A percentile compares a stretch with the other conserved stretches of the same genome.
These are phyloP conservation scores for Drosophila malerkotliana DNA, from an alignment of 1,140 invertebrate species.

Conservation along the genomic window DNA sequence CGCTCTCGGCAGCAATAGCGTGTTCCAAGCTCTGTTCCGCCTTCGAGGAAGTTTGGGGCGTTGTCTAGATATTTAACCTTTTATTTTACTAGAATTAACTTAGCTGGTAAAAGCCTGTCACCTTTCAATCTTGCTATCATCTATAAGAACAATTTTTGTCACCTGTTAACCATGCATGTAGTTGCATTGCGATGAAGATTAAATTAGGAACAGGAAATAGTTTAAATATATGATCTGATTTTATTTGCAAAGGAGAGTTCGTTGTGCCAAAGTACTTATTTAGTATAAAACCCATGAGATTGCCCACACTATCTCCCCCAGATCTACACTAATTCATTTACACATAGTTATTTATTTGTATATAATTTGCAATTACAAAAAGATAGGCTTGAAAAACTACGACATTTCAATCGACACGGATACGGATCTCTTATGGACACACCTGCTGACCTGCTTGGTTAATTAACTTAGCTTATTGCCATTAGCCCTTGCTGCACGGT, in stretches of 20 bases:
- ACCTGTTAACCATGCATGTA: neutral
- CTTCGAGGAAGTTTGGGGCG: constrained; percentile 98
- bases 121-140: no score
- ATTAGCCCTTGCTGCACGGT: neutral
- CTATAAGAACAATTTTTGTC: no score
- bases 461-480: constrained; percentile 4
- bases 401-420: constrained; percentile 31
- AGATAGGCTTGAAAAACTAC: constrained; percentile 40
- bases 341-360: constrained; percentile 45
- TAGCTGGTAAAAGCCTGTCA: constrained; percentile 16
- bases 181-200: neutral
- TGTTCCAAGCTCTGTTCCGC: constrained; percentile 98
- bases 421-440: neutral
- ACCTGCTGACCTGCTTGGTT: constrained; percentile 2
- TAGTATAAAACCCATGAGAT: no score
- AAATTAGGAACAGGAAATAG: neutral
- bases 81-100: constrained; percentile 6
- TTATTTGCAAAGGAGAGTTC: neutral
- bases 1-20: constrained; percentile 97
- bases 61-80: constrained; percentile 85
- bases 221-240: neutral
- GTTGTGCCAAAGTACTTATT: neutral
- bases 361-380: constrained; percentile 74
- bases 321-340: neutral
- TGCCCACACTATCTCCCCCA: neutral